Evolutionary conservation across 2,888 invertebrate species (phyloP).

Genomic region (Mythimna loreyi): DNA sequence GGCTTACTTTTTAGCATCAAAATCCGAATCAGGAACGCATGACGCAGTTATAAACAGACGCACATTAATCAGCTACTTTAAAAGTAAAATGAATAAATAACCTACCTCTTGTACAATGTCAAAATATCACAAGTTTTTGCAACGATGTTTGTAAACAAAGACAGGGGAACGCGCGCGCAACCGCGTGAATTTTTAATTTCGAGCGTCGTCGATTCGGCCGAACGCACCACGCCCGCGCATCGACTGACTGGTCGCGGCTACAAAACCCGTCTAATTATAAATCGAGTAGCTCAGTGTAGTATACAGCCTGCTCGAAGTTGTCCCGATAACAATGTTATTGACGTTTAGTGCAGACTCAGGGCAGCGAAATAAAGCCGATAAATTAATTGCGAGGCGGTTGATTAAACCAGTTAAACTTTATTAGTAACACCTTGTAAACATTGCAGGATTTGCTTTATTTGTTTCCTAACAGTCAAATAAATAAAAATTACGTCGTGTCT

Average conservation of each 20-base stretch:
- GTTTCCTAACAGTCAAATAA: conserved; percentile 3
- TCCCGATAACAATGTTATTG: conserved; percentile 56
- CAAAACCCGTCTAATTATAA: conserved; percentile 69
- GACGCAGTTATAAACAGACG: conserved; percentile 13
- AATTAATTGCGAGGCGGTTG: conserved; percentile 10
- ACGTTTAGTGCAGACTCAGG: conserved; percentile 6
- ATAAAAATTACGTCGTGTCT: not conserved
- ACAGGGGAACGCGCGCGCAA: conserved; percentile 58
- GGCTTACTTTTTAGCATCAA: conserved; percentile 34
- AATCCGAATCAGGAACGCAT: conserved; percentile 10
- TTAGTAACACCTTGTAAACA: conserved; percentile 31
- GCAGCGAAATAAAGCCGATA: conserved; percentile 28
- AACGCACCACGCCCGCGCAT: conserved; percentile 55
- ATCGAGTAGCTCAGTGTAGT: conserved; percentile 32
- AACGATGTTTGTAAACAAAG: conserved; percentile 73
- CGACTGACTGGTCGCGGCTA: conserved; percentile 48
- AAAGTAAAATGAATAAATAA: conserved; percentile 4
- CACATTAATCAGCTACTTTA: not conserved
- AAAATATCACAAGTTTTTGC: conserved; percentile 30
- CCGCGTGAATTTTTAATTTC: conserved; percentile 43
- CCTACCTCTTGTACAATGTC: conserved; percentile 46
- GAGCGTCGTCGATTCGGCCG: conserved; percentile 50
- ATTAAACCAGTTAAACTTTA: conserved; percentile 17
- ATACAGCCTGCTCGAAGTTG: conserved; percentile 40
- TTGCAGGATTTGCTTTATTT: not conserved